These are phyloP conservation scores for Aspiorhynchus laticeps DNA, from an alignment of 2,113 vertebrate species.

Conservation along the genomic window DNA sequence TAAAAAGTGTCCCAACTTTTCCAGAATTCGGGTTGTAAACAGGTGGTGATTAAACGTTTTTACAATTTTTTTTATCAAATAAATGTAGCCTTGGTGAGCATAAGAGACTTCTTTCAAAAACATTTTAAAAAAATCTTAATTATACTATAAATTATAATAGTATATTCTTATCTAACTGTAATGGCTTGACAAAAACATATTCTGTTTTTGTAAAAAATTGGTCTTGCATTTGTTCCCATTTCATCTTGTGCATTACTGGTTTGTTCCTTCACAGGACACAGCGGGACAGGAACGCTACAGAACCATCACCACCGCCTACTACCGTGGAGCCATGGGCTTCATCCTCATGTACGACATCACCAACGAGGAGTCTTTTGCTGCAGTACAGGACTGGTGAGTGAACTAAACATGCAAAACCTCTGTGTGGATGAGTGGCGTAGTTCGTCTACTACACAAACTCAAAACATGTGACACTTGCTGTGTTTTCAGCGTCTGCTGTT, in stretches of 20 bases:
- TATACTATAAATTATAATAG: too few relatives aligned
- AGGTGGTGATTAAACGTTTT: too few relatives aligned
- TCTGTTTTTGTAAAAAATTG: neutral
- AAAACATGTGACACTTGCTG: too few relatives aligned
- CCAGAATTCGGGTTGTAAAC: too few relatives aligned
- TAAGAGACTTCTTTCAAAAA: too few relatives aligned
- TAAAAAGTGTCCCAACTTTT: too few relatives aligned
- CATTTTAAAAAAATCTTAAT: too few relatives aligned
- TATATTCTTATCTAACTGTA: too few relatives aligned
- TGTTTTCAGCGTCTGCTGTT: too few relatives aligned
- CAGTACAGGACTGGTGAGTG: conserved; percentile 92
- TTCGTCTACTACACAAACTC: neutral
- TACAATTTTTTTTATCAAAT: too few relatives aligned
- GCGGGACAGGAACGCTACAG: conserved; percentile 95
- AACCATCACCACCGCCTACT: conserved; percentile 98
- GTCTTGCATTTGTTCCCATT: neutral
- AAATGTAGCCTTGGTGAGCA: too few relatives aligned
- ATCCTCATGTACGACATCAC: conserved; percentile 83
- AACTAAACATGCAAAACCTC: neutral
- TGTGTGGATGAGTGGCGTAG: neutral
- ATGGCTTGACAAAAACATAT: too few relatives aligned
- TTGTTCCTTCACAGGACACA: conserved; percentile 82
- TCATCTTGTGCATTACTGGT: neutral
- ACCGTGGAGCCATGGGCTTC: conserved; percentile 95
- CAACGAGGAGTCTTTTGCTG: conserved; percentile 78